Evolutionary conservation across 1,140 invertebrate species (phyloP).

Genomic region (Rhopalosiphum maidis): DNA sequence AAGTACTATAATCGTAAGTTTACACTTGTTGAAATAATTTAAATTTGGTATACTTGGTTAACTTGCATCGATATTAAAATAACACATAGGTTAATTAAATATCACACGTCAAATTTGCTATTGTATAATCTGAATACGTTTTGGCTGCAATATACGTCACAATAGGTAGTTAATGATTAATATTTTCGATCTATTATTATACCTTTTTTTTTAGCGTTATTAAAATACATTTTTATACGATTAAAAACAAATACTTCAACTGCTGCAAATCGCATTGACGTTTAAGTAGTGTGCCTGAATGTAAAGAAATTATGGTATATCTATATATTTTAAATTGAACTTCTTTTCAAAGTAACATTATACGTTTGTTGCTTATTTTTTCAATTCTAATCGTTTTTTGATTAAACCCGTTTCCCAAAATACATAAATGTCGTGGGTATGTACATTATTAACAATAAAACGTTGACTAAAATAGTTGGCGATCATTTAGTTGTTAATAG

Average conservation of each 20-base stretch:
- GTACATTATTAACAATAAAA: conserved; percentile 10
- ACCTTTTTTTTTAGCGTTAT: too few relatives aligned
- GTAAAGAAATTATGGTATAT: not conserved
- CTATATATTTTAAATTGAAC: not conserved
- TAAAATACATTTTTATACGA: too few relatives aligned
- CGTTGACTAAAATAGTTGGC: not conserved
- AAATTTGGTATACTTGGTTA: too few relatives aligned
- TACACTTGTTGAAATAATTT: too few relatives aligned
- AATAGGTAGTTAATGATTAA: not conserved
- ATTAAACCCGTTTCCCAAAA: not conserved
- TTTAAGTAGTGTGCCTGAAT: not conserved
- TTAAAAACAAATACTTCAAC: not conserved
- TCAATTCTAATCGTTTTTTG: not conserved
- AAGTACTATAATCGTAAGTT: too few relatives aligned
- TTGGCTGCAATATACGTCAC: not conserved
- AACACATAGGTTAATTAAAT: too few relatives aligned
- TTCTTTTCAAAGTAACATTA: not conserved
- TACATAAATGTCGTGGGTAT: not conserved
- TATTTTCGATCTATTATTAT: too few relatives aligned
- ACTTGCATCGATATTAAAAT: not conserved
- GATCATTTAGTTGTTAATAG: not conserved
- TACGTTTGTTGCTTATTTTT: not conserved
- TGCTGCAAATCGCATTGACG: not conserved
- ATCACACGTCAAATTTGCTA: not conserved
- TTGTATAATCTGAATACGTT: not conserved